A percentile compares a stretch with the other conserved stretches of the same genome.
phyloP scores from a whole-genome alignment of 2,113 vertebrate species.

The Phylloscopus trochilus region DNA sequence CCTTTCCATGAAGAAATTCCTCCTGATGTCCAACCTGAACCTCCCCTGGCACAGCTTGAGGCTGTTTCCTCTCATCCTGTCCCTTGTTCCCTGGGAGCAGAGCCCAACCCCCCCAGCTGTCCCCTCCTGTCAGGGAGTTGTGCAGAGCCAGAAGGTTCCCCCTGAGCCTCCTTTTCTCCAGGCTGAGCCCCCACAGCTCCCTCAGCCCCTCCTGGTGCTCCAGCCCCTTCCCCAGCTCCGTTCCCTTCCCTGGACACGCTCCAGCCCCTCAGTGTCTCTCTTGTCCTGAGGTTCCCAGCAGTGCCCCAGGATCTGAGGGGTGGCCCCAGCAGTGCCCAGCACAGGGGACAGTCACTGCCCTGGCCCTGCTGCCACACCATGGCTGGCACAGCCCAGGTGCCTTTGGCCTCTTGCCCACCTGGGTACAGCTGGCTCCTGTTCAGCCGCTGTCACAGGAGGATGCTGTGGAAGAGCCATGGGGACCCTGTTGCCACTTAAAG shows the following conservation, averaged over 20 bases:
- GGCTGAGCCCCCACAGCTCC: not conserved
- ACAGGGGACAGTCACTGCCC: not conserved
- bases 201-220: not conserved
- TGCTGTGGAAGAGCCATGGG: not conserved
- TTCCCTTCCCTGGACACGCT: not conserved
- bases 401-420: not conserved
- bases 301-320: not conserved
- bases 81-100: not conserved
- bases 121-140: not conserved
- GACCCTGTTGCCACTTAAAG: not conserved
- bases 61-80: fast-evolving
- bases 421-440: not conserved
- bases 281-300: fast-evolving
- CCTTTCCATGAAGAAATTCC: fast-evolving
- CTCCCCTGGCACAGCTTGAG: fast-evolving
- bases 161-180: not conserved
- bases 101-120: fast-evolving
- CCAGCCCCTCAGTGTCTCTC: not conserved
- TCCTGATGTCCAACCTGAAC: not conserved
- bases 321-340: not conserved
- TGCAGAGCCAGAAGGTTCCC: not conserved
- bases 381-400: not conserved
- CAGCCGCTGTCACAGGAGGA: not conserved
- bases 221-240: not conserved
- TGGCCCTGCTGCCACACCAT: not conserved